phyloP scores from a whole-genome alignment of 2,113 vertebrate genomes.

The Daubentonia madagascariensis region DNA sequence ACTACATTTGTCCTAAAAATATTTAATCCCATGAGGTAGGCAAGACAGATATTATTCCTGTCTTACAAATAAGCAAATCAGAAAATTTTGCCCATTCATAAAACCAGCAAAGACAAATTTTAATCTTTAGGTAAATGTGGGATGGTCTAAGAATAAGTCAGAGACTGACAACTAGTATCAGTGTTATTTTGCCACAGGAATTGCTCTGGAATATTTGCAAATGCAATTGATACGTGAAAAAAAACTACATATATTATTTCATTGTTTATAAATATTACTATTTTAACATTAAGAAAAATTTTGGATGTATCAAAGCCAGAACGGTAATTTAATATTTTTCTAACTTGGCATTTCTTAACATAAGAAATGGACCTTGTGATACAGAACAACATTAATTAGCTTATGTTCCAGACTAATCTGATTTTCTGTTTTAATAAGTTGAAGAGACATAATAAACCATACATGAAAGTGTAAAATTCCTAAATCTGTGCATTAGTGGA shows the following conservation, averaged over 20 bases:
- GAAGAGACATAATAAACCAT: neutral
- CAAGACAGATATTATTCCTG: neutral
- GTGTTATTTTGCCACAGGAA: neutral
- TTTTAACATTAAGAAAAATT: neutral
- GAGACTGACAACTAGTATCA: neutral
- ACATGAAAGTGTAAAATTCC: neutral
- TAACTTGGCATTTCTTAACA: constrained; percentile 13
- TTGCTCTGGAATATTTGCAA: neutral
- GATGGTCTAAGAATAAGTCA: neutral
- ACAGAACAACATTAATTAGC: neutral
- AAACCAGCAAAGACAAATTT: neutral
- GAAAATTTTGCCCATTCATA: neutral
- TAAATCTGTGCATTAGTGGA: neutral
- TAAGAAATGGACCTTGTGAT: neutral
- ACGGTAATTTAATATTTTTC: constrained; percentile 3
- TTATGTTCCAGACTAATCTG: neutral
- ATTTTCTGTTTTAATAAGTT: neutral
- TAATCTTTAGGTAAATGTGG: neutral
- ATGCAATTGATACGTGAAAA: neutral
- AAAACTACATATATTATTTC: neutral
- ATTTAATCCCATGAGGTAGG: neutral
- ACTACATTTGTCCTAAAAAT: neutral
- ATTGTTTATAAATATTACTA: neutral
- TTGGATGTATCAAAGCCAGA: neutral
- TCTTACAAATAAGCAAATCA: neutral